Base-by-base conservation (phyloP, 2,888 invertebrate species). In the Himalopsyche tibetana region DNA sequence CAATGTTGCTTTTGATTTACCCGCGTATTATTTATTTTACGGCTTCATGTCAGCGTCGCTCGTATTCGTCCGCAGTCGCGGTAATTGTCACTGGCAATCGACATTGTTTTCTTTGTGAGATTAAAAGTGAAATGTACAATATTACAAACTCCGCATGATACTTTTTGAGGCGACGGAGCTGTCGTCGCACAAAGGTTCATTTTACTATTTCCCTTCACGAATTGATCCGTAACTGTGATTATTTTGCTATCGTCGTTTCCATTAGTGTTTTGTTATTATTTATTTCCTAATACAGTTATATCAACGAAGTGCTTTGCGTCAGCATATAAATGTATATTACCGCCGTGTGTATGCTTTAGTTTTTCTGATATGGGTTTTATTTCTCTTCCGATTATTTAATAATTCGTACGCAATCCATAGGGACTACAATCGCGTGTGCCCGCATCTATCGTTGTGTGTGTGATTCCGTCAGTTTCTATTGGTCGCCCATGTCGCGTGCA, bases 21-120 rank as follows among this genome's bases (percentile, higher is more conserved):
- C 90, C 90, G 91, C 89, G 90, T 91, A 89, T 91, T 91, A 91
- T 91, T 91, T 91, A 91, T 92, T 91, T 91, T 89, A 90, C 92
- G 84, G 92, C 51, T 91, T 91, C 90, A 91, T 90, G 91, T 91
- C 91, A 91, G 90, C 79, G 88, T 86, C 90, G 90, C 89, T 51
- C 89, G 90, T 89, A 90, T 90, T 91, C 90, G 90, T 89, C 90
- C 90, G 89, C 63, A 63, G 63, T 63, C 63, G 63, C 63, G 63
- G 63, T 63, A 63, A 63, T 63, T 63, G 63, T 63, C 63, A 63
- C 28, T 63, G 11, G 63, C 63, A 63, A 63, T 63, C 63, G 63
- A n/a, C 63, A 28, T 63, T 63, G 63, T 63, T 63, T 63, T 63
- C 63, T 28, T 63, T 63, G 63, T 28, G 19, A 63, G 63, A 63